Base-by-base conservation (phyloP, 2,113 vertebrate genomes). In the Propithecus coquereli region DNA sequence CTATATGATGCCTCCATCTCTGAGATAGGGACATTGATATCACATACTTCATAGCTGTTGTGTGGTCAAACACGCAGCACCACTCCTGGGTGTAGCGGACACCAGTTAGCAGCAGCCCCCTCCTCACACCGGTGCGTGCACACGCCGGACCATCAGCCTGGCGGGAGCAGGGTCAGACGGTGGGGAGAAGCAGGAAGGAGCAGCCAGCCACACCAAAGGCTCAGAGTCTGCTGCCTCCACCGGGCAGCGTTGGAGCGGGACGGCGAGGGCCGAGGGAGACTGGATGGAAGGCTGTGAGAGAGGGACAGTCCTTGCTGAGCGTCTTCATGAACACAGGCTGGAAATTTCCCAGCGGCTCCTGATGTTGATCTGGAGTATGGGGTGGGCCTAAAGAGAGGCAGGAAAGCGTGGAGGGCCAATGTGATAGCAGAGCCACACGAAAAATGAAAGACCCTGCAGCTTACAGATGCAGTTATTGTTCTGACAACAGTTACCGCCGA, bases 61-160 rank as follows among this genome's bases (percentile, higher is more conserved):
- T 50, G 11, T 68, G 20, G 45, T 57, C 54, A 82, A 74, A 43
- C 5, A 6, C 10, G 1, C 3, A 59, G 45, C 40, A 23, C 22
- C 65, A 10, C 4, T 2, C 11, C 92, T 71, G 91, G 40, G 30
- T 1, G 1, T 27, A 47, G 68, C 16, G 50, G 43, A 7, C 37
- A 4, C 2, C 10, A 25, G 32, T 45, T 14, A 2, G 18, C 2
- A 30, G 5, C 2, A 20, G 34, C 30, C 65, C 17, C 25, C 50
- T 25, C 25, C 34, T 43, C 17, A 59, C 47, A 6, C 32, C 32
- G 40, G 20, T 0, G 4, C 0, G 5, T 13, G 8, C 17, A 7
- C 13, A 2, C n/a, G 3, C 12, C 5, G 11, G 81, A 47, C 32
- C 11, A 17, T 34, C 0, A 3, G 45, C 45, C 68, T 22, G 8